phyloP scores from a whole-genome alignment of 2,888 invertebrate genomes.

The Apamea sordens region DNA sequence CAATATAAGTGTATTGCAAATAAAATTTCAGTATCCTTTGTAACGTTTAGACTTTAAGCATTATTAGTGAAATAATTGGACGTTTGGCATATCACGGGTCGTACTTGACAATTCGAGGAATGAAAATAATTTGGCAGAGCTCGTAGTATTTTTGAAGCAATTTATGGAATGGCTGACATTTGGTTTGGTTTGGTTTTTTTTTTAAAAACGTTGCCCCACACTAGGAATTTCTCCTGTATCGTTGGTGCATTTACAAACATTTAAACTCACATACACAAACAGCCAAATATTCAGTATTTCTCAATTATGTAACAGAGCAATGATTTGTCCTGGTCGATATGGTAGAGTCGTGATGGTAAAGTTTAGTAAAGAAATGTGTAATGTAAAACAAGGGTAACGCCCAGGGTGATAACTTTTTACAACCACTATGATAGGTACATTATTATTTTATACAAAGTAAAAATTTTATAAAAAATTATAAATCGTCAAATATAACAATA shows the following conservation, averaged over 20 bases:
- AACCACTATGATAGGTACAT: too few species aligned
- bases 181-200: too few species aligned
- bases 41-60: not conserved
- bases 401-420: not conserved
- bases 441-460: too few species aligned
- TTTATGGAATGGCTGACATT: not conserved
- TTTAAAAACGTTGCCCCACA: too few species aligned
- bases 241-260: too few species aligned
- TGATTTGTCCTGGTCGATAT: not conserved
- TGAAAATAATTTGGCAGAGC: not conserved
- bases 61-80: conserved; percentile 13
- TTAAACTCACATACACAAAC: too few species aligned
- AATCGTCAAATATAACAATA: not conserved
- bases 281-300: too few species aligned
- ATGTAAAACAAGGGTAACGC: not conserved
- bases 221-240: too few species aligned
- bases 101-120: not conserved
- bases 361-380: not conserved
- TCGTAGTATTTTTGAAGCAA: not conserved
- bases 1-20: not conserved
- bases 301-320: not conserved
- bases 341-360: not conserved
- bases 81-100: not conserved
- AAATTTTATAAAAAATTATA: not conserved
- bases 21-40: not conserved